phyloP scores from a whole-genome alignment of 2,888 invertebrate genomes.

The Mesorhabditis sp. region DNA sequence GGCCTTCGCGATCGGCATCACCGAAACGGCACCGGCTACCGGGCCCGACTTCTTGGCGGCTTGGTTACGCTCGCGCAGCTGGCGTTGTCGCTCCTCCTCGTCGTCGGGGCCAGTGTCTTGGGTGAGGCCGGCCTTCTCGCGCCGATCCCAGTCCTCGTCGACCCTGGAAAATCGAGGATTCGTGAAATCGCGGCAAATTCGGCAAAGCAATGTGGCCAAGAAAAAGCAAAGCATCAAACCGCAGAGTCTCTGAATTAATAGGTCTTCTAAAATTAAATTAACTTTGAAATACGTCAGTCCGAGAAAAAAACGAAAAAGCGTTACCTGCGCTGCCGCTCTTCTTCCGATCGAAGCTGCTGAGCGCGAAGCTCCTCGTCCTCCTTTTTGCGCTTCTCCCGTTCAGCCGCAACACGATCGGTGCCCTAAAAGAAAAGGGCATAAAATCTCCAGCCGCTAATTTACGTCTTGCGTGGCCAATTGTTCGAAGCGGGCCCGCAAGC shows the following conservation, averaged over 20 bases:
- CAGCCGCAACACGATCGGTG: constrained; percentile 16
- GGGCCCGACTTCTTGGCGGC: constrained; percentile 14
- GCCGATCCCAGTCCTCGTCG: constrained; percentile 27
- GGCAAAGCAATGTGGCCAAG: too few relatives aligned
- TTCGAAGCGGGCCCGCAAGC: constrained; percentile 47
- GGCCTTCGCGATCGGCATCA: constrained; percentile 19
- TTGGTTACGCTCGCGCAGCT: constrained; percentile 6
- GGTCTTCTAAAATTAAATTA: too few relatives aligned
- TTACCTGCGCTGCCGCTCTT: background rate
- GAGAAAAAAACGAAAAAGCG: background rate
- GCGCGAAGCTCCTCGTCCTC: constrained; percentile 45
- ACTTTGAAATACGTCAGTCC: background rate
- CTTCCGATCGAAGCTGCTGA: constrained; percentile 30
- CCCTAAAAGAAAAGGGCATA: background rate
- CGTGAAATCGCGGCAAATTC: background rate
- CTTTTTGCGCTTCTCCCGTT: constrained; percentile 39
- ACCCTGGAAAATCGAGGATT: constrained; percentile 11
- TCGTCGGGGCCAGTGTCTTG: constrained; percentile 24
- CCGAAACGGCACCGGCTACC: constrained; percentile 23
- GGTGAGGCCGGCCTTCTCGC: constrained; percentile 27
- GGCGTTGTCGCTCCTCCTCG: constrained; percentile 14
- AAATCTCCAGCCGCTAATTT: constrained; percentile 8
- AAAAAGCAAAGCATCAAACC: too few relatives aligned
- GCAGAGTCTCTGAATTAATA: too few relatives aligned
- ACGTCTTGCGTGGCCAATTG: constrained; percentile 37